A percentile compares a stretch with the other conserved stretches of the same genome.
phyloP scores from a whole-genome alignment of 2,888 invertebrate species.

The Digitonthophagus gazella region DNA sequence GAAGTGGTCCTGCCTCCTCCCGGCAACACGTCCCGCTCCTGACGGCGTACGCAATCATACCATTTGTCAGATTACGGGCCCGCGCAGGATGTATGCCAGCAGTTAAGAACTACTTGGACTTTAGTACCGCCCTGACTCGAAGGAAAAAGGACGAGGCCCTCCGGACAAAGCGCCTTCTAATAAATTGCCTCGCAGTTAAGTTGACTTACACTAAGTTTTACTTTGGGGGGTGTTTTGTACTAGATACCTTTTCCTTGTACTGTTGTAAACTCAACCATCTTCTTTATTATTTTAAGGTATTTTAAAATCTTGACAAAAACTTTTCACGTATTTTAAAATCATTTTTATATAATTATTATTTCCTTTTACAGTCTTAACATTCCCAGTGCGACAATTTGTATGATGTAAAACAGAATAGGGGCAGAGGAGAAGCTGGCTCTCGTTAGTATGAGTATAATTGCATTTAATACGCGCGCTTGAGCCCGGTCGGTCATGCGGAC shows the following conservation, averaged over 20 bases:
- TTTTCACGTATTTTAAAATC: no score
- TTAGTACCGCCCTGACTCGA: slow-evolving; percentile 15
- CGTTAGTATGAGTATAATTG: background rate
- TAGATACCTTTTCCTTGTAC: background rate
- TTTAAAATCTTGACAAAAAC: no score
- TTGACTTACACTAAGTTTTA: slow-evolving; percentile 11
- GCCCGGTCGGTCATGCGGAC: background rate
- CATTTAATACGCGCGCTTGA: background rate
- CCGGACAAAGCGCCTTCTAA: slow-evolving; percentile 9
- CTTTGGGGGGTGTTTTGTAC: background rate
- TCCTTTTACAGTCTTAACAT: no score
- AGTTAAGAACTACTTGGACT: slow-evolving; percentile 25
- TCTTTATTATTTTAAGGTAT: background rate
- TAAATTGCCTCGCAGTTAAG: slow-evolving; percentile 12
- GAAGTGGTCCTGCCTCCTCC: slow-evolving; percentile 46
- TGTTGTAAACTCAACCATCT: background rate
- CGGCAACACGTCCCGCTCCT: slow-evolving; percentile 39
- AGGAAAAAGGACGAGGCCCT: background rate
- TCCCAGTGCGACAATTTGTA: background rate
- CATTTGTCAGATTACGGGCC: slow-evolving; percentile 28
- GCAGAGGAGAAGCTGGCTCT: background rate
- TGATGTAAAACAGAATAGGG: background rate
- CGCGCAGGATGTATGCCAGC: slow-evolving; percentile 21
- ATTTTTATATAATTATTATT: no score
- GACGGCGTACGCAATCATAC: slow-evolving; percentile 28